Evolutionary conservation across 2,797 vertebrate genomes (phyloP).

Genomic region (Phylloscopus collybita): DNA sequence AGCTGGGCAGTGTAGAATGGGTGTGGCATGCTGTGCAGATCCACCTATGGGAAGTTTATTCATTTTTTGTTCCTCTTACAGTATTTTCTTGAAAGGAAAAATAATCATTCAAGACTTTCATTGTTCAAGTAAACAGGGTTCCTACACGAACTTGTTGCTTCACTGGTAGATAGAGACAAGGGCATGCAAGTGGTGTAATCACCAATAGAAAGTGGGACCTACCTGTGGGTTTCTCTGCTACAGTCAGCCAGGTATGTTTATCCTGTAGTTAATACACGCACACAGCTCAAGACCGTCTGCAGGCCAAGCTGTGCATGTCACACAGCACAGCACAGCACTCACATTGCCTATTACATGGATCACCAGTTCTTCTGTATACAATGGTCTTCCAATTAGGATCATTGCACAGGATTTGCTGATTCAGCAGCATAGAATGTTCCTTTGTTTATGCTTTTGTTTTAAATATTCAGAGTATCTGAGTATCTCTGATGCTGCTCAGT

Average conservation of each 20-base stretch:
- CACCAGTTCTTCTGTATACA: background rate
- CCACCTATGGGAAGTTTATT: background rate
- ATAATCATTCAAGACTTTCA: background rate
- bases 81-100: background rate
- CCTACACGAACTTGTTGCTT: background rate
- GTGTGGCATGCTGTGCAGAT: background rate
- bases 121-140: background rate
- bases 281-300: rapidly evolving
- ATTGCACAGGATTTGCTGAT: no score
- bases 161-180: background rate
- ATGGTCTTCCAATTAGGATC: background rate
- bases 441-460: background rate
- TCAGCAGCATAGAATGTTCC: background rate
- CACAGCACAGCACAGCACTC: background rate
- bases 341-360: no score
- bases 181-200: background rate
- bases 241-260: background rate
- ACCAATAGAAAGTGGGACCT: rapidly evolving
- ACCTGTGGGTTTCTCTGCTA: background rate
- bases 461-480: background rate
- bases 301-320: background rate
- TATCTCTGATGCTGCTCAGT: background rate
- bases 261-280: background rate
- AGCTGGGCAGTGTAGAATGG: rapidly evolving
- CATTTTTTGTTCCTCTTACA: background rate